A percentile compares a stretch with the other conserved stretches of the same genome.
phyloP scores from a whole-genome alignment of 2,113 vertebrate species.

The Manacus vitellinus region DNA sequence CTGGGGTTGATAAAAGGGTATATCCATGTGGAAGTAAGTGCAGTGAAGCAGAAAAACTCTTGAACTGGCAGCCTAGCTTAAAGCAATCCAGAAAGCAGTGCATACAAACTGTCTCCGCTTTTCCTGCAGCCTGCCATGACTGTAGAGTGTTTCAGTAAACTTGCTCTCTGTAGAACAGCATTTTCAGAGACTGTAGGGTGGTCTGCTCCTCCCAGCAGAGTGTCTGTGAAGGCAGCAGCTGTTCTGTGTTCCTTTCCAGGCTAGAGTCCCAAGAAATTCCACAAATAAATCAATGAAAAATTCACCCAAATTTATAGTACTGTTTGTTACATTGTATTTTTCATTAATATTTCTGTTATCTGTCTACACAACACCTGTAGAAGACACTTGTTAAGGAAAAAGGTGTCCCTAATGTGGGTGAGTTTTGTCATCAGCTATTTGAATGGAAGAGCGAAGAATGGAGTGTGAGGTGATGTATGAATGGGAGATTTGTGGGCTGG shows the following conservation, averaged over 20 bases:
- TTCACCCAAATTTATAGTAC: neutral
- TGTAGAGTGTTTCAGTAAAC: neutral
- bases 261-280: neutral
- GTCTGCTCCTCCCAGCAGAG: neutral
- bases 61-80: neutral
- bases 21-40: neutral
- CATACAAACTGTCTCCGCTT: neutral
- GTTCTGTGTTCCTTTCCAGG: neutral
- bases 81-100: neutral
- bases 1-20: neutral
- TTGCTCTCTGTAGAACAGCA: neutral
- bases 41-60: neutral
- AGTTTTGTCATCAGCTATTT: neutral
- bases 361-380: neutral
- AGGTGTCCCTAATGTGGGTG: neutral
- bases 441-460: neutral
- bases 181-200: neutral
- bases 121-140: neutral
- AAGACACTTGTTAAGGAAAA: neutral
- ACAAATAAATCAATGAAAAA: neutral
- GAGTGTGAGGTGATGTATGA: neutral
- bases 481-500: fast-evolving
- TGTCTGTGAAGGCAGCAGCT: neutral
- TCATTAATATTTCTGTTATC: neutral
- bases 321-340: neutral